Conservation (phyloP, 2,888 invertebrate genomes). For the Azorinus chamasolen region DNA sequence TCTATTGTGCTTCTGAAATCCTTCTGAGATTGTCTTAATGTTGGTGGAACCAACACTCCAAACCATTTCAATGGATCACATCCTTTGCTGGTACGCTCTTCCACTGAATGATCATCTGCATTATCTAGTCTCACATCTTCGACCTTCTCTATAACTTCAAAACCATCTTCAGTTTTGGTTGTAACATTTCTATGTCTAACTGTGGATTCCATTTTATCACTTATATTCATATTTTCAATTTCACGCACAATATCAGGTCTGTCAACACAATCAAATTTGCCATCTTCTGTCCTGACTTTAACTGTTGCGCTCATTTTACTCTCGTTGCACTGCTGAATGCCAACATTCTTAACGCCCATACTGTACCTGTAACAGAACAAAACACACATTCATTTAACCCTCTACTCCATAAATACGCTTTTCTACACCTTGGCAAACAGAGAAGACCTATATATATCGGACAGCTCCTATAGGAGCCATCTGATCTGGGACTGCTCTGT, state of each 20-base stretch:
- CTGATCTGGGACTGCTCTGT: no score
- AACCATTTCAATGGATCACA: conserved; percentile 94
- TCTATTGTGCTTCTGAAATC: conserved; percentile 89
- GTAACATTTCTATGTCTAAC: conserved; percentile 50
- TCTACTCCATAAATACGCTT: no score
- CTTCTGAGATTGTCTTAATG: conserved; percentile 91
- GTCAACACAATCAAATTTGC: conserved; percentile 3
- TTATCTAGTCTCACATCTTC: not conserved
- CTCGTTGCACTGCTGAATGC: conserved; percentile 72
- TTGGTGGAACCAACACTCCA: conserved; percentile 94
- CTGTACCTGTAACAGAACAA: conserved; percentile 65
- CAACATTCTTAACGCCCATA: conserved; percentile 78
- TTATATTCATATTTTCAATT: not conserved
- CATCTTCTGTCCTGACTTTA: conserved; percentile 57
- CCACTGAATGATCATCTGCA: conserved; percentile 8
- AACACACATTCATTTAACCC: not conserved
- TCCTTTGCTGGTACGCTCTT: conserved; percentile 23
- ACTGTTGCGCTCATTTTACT: conserved; percentile 70
- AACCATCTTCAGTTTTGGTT: conserved; percentile 26
- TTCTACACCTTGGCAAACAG: no score
- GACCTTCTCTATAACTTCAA: conserved; percentile 17
- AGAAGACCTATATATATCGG: no score
- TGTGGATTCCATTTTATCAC: conserved; percentile 7
- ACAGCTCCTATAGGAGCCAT: no score
- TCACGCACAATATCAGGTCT: conserved; percentile 18